These are phyloP conservation scores for Solenopsis fugax DNA, from an alignment of 1,140 invertebrate species.

Conservation along the genomic window DNA sequence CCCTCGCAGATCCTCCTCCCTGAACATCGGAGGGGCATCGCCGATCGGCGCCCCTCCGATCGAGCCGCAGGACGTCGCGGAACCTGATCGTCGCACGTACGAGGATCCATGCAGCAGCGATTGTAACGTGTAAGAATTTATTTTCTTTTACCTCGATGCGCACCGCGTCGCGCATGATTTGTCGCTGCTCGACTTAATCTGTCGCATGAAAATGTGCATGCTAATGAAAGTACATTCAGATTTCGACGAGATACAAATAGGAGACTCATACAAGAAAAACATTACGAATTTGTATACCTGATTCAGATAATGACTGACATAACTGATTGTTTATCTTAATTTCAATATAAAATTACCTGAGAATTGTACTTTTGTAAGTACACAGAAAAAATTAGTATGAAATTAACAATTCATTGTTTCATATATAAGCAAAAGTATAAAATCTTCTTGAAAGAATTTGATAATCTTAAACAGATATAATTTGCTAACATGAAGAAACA, in stretches of 20 bases:
- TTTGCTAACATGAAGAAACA: too few species aligned
- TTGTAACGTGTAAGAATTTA: slow-evolving; percentile 71
- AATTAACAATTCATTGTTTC: too few species aligned
- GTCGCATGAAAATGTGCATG: slow-evolving; percentile 6
- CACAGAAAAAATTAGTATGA: too few species aligned
- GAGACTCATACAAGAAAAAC: background rate
- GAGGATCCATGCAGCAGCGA: slow-evolving; percentile 65
- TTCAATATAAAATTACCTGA: background rate
- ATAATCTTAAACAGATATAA: too few species aligned
- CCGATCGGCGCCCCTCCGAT: slow-evolving; percentile 63
- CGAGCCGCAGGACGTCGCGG: slow-evolving; percentile 64
- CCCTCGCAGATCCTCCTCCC: slow-evolving; percentile 69
- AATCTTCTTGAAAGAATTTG: too few species aligned
- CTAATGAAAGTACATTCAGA: slow-evolving; percentile 15
- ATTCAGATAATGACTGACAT: background rate
- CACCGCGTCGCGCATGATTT: background rate
- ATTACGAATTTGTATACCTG: background rate
- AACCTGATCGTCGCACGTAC: slow-evolving; percentile 55
- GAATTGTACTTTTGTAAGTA: background rate
- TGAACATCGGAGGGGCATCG: slow-evolving; percentile 66
- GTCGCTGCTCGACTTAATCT: slow-evolving; percentile 6
- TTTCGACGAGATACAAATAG: background rate
- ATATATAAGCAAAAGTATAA: too few species aligned
- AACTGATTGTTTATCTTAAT: background rate
- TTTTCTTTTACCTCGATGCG: slow-evolving; percentile 33